Percentiles rank a stretch among this genome's conserved stretches.
phyloP scores from a whole-genome alignment of 2,888 invertebrate species.

The Acronicta leporina region DNA sequence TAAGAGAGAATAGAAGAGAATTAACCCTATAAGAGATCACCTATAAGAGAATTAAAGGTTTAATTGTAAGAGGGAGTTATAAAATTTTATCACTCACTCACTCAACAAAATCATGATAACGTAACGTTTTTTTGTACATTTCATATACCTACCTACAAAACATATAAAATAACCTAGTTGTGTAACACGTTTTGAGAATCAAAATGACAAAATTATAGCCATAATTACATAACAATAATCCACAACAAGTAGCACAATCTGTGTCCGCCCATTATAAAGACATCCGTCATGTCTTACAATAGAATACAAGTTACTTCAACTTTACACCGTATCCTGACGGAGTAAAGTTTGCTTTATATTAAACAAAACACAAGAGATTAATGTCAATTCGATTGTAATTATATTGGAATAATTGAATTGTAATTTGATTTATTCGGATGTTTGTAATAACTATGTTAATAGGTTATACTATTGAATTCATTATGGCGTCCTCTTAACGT shows the following conservation, averaged over 20 bases:
- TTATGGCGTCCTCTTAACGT: not conserved
- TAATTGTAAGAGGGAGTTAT: too few species aligned
- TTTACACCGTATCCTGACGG: conserved; percentile 3
- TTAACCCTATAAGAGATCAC: too few species aligned
- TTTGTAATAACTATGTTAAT: conserved; percentile 33
- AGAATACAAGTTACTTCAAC: conserved; percentile 12
- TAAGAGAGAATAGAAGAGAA: too few species aligned
- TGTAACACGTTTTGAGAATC: conserved; percentile 30
- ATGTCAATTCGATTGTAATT: conserved; percentile 50
- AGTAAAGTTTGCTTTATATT: conserved; percentile 16
- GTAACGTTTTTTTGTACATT: too few species aligned
- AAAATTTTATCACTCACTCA: too few species aligned
- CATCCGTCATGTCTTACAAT: conserved; percentile 51
- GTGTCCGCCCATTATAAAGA: conserved; percentile 45
- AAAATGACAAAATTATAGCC: conserved; percentile 43
- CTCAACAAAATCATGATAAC: too few species aligned
- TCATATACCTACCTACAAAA: too few species aligned
- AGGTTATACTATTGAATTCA: conserved; percentile 3
- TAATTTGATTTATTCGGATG: conserved; percentile 35
- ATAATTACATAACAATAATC: conserved; percentile 55
- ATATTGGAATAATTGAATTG: conserved; percentile 39
- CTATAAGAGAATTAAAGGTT: too few species aligned
- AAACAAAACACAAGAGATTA: conserved; percentile 6
- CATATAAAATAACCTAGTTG: conserved; percentile 5
- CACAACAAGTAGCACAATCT: conserved; percentile 34